Percentiles rank a stretch among this genome's conserved stretches.
phyloP scores from a whole-genome alignment of 2,888 invertebrate genomes.

The Mystacides longicornis region DNA sequence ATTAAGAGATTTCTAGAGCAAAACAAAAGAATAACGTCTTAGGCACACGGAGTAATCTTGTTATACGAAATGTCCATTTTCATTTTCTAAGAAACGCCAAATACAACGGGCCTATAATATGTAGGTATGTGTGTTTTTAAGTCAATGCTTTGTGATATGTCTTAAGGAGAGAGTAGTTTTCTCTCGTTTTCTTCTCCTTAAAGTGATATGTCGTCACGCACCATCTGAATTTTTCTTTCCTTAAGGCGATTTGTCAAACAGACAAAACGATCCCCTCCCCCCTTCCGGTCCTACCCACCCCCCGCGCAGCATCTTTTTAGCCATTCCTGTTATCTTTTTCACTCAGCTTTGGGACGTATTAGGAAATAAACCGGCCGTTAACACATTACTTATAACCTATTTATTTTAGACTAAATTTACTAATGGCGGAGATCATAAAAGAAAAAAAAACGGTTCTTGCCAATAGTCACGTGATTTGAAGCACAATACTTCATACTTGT shows the following conservation, averaged over 20 bases:
- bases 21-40: too few relatives aligned
- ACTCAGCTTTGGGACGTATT: background rate
- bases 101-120: too few relatives aligned
- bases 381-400: too few relatives aligned
- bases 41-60: too few relatives aligned
- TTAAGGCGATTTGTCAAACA: conserved; percentile 26
- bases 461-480: too few relatives aligned
- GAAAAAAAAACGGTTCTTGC: too few relatives aligned
- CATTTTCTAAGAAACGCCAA: too few relatives aligned
- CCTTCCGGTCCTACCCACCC: background rate
- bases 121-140: background rate
- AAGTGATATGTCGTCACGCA: conserved; percentile 26
- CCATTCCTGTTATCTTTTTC: conserved; percentile 1
- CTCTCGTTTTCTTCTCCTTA: conserved; percentile 11
- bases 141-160: background rate
- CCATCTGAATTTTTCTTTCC: conserved; percentile 26
- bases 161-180: conserved; percentile 3
- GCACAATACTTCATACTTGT: too few relatives aligned
- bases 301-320: background rate
- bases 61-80: too few relatives aligned
- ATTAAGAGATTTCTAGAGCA: too few relatives aligned
- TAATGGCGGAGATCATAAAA: too few relatives aligned
- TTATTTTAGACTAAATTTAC: too few relatives aligned
- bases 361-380: conserved; percentile 8
- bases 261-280: conserved; percentile 25